Conservation (phyloP, 2,888 invertebrate species). For the Tubulanus polymorphus region DNA sequence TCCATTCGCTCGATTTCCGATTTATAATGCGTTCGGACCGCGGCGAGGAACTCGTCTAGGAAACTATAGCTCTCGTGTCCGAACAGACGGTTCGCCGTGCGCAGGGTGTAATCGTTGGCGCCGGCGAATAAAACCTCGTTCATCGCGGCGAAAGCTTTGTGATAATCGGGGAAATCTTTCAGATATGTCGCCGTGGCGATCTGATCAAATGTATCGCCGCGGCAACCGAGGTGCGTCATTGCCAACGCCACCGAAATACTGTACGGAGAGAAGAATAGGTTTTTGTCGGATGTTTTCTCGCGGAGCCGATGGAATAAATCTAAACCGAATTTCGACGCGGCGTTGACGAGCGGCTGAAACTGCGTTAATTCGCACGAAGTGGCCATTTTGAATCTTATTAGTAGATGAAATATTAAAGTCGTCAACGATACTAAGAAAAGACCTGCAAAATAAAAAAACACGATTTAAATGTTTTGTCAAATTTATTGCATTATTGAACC, state of each 20-base stretch:
- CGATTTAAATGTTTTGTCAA: too few relatives aligned
- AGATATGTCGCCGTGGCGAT: slow-evolving; percentile 30
- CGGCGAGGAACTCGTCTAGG: slow-evolving; percentile 26
- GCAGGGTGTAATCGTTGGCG: slow-evolving; percentile 25
- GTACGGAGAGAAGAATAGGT: slow-evolving; percentile 51
- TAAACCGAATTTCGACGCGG: background rate
- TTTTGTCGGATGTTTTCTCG: slow-evolving; percentile 9
- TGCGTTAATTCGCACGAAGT: too few relatives aligned
- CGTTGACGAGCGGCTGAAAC: background rate
- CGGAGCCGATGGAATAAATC: background rate
- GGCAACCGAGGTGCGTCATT: slow-evolving; percentile 52
- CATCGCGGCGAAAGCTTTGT: slow-evolving; percentile 21
- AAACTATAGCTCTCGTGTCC: slow-evolving; percentile 24
- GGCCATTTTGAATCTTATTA: too few relatives aligned
- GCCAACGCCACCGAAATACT: slow-evolving; percentile 52
- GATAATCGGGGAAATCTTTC: slow-evolving; percentile 17
- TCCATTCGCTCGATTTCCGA: slow-evolving; percentile 29
- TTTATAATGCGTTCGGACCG: slow-evolving; percentile 23
- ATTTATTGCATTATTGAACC: too few relatives aligned
- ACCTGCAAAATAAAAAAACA: too few relatives aligned
- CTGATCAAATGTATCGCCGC: slow-evolving; percentile 41
- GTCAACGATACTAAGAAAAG: too few relatives aligned
- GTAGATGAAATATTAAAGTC: too few relatives aligned
- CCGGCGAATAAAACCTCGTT: slow-evolving; percentile 19
- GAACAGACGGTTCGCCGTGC: slow-evolving; percentile 37